These are phyloP conservation scores for Antigone vipio DNA, from an alignment of 2,113 vertebrate species.

Conservation along the genomic window DNA sequence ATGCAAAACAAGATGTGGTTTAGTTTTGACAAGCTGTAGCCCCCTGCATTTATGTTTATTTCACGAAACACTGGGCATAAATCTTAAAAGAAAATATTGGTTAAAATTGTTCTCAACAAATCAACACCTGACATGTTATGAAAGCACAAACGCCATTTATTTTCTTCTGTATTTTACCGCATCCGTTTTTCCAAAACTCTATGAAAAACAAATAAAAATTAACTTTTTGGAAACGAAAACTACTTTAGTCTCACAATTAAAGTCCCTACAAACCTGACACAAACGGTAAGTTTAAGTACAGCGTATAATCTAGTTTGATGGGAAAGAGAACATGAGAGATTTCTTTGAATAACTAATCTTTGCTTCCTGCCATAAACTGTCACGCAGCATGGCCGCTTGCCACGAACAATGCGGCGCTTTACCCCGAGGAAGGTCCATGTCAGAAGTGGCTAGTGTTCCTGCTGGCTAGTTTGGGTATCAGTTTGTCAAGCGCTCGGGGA, in stretches of 20 bases:
- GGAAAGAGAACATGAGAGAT: not conserved
- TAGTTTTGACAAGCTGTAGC: not conserved
- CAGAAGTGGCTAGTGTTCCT: not conserved
- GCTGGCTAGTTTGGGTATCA: not conserved
- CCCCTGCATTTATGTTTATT: not conserved
- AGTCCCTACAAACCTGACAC: not conserved
- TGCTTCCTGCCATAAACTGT: conserved; percentile 1
- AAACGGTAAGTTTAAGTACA: not conserved
- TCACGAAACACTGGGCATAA: not conserved
- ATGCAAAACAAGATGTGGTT: conserved; percentile 17
- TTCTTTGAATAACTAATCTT: not conserved
- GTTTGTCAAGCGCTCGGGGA: not conserved
- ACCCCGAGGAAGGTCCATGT: not conserved
- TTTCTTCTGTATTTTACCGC: not conserved
- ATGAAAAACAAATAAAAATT: not conserved
- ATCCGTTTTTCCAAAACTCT: not conserved
- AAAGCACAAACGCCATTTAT: not conserved
- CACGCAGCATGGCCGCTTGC: not conserved
- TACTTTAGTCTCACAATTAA: not conserved
- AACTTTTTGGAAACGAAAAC: not conserved
- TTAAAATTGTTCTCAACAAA: not conserved
- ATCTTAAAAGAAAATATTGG: not conserved
- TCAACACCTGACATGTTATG: not conserved
- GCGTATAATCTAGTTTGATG: not conserved
- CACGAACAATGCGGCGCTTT: not conserved